Evolutionary conservation across 2,888 invertebrate genomes (phyloP).

Genomic region (Beris morrisii): DNA sequence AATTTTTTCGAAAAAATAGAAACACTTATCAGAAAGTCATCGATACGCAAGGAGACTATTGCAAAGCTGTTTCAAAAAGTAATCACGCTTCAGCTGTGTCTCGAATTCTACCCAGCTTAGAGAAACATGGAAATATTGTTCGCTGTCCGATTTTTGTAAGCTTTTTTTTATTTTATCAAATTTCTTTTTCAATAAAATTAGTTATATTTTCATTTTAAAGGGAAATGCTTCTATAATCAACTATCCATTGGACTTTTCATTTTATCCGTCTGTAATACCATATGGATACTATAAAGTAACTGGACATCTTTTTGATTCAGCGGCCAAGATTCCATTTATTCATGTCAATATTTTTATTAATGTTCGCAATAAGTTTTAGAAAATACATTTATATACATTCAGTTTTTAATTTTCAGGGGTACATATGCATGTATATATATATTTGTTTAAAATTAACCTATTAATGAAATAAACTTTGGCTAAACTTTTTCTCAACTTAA

Average conservation of each 20-base stretch:
- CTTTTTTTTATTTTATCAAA: not conserved
- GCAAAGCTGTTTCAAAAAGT: not conserved
- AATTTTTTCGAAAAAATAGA: not conserved
- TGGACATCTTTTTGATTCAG: no score
- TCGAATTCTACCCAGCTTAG: not conserved
- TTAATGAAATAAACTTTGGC: no score
- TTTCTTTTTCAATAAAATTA: not conserved
- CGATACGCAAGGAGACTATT: not conserved
- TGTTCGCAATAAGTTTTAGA: no score
- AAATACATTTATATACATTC: no score
- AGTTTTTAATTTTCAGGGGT: no score
- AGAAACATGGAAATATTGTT: not conserved
- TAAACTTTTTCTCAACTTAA: no score
- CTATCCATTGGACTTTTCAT: constrained; percentile 10
- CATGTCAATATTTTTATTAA: no score
- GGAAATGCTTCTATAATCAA: not conserved
- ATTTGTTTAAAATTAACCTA: no score
- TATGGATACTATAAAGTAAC: not conserved
- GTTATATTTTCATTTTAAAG: not conserved
- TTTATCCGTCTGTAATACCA: not conserved
- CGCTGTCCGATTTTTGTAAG: not conserved
- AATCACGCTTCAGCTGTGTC: no score
- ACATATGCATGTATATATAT: no score
- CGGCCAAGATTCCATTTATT: no score
- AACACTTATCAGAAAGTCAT: not conserved